Conservation (phyloP, 2,113 vertebrate species). For the Onychorhynchus coronatus region DNA sequence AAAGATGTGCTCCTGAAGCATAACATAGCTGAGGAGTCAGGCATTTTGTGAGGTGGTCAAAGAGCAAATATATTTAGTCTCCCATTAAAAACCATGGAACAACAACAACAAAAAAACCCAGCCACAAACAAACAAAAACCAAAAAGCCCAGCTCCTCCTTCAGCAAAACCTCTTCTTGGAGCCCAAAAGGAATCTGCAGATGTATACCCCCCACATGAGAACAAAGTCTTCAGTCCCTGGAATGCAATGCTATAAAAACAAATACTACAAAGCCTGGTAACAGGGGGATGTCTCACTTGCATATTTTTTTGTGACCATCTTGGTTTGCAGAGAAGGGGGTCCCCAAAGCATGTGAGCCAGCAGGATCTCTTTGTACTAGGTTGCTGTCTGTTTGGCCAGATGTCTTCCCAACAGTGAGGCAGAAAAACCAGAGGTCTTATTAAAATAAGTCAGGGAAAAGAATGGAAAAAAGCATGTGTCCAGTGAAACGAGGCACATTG, state of each 20-base stretch:
- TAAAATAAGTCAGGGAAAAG: slow-evolving; percentile 63
- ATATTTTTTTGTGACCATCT: slow-evolving; percentile 74
- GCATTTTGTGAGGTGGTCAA: background rate
- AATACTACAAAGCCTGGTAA: slow-evolving; percentile 77
- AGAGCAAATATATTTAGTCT: background rate
- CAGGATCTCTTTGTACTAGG: slow-evolving; percentile 83
- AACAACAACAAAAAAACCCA: background rate
- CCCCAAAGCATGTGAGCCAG: slow-evolving; percentile 74
- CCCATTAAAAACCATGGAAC: background rate
- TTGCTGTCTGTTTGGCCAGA: slow-evolving; percentile 85
- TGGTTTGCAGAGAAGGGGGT: slow-evolving; percentile 71
- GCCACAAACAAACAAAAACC: background rate
- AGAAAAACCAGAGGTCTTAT: slow-evolving; percentile 73
- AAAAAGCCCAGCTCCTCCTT: background rate
- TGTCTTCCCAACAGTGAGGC: slow-evolving; percentile 77
- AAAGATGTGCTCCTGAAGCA: background rate
- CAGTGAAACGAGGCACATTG: slow-evolving; percentile 36
- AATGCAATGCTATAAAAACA: slow-evolving; percentile 78
- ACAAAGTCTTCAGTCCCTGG: slow-evolving; percentile 70
- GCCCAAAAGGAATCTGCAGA: slow-evolving; percentile 53
- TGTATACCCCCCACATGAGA: slow-evolving; percentile 56
- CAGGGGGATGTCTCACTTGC: slow-evolving; percentile 69
- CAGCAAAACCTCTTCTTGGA: slow-evolving; percentile 4
- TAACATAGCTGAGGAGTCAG: background rate
- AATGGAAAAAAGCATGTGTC: slow-evolving; percentile 63